Percentiles rank a stretch among this genome's conserved stretches.
Evolutionary conservation across 2,113 vertebrate genomes (phyloP).

Genomic region (Sinocyclocheilus anshuiensis): DNA sequence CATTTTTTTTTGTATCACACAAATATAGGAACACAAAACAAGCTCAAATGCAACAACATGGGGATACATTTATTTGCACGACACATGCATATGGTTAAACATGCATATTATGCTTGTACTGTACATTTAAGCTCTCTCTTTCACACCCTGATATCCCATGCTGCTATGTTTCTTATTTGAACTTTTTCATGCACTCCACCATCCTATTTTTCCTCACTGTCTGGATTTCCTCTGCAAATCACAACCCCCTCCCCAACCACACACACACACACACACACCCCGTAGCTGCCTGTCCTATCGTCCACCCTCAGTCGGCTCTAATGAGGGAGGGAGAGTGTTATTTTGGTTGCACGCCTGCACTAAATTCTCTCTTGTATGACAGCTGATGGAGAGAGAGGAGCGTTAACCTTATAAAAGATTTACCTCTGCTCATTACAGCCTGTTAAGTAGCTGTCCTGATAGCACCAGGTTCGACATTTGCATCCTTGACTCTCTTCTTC

Average conservation of each 20-base stretch:
- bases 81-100: background rate
- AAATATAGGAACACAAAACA: no score
- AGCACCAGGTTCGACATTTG: constrained; percentile 79
- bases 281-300: constrained; percentile 73
- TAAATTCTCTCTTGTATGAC: constrained; percentile 95
- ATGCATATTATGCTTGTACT: constrained; percentile 58
- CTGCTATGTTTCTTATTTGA: constrained; percentile 40
- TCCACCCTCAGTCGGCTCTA: constrained; percentile 85
- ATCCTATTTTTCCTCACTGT: constrained; percentile 40
- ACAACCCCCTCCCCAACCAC: constrained; percentile 54
- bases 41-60: background rate
- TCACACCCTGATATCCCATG: constrained; percentile 57
- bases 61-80: background rate
- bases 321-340: constrained; percentile 76
- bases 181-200: constrained; percentile 51
- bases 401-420: constrained; percentile 96
- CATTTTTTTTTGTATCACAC: background rate
- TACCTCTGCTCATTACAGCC: constrained; percentile 93
- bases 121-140: background rate
- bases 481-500: constrained; percentile 69
- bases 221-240: constrained; percentile 76
- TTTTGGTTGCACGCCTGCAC: constrained; percentile 70
- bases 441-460: constrained; percentile 84
- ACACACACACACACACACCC: constrained; percentile 68
- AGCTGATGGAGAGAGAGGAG: constrained; percentile 82